A percentile compares a stretch with the other conserved stretches of the same genome.
These are phyloP conservation scores for Rhynchotus rufescens DNA, from an alignment of 2,797 vertebrate species.

Conservation along the genomic window DNA sequence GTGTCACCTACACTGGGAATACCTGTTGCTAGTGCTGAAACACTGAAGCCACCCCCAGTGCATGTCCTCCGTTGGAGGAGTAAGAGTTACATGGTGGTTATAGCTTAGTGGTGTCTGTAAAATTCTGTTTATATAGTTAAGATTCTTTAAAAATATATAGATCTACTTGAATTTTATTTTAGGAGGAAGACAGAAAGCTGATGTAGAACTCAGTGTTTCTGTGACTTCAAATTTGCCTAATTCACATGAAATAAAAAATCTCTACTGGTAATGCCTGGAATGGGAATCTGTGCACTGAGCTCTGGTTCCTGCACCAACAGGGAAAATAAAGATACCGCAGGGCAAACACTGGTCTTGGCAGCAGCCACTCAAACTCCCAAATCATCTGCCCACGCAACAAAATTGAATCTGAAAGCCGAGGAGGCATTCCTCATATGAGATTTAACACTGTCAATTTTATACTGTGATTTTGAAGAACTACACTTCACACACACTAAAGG, in stretches of 20 bases:
- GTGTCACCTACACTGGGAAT: not conserved
- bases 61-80: fast-evolving
- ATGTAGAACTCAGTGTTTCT: not conserved
- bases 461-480: not conserved
- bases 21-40: not conserved
- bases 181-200: not conserved
- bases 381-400: not conserved
- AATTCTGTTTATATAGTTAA: not conserved
- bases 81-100: not conserved
- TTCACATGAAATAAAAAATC: not conserved
- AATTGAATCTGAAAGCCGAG: not conserved
- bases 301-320: not conserved
- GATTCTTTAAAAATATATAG: not conserved
- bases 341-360: not conserved
- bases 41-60: not conserved
- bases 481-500: not conserved
- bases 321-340: not conserved
- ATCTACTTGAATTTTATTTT: not conserved
- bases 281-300: not conserved
- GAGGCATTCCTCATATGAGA: not conserved
- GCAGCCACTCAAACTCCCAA: not conserved
- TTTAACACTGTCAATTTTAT: not conserved
- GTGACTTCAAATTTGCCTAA: not conserved
- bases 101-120: not conserved
- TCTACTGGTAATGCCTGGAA: not conserved